Evolutionary conservation across 2,888 invertebrate species (phyloP).

Genomic region (Spisula solida): DNA sequence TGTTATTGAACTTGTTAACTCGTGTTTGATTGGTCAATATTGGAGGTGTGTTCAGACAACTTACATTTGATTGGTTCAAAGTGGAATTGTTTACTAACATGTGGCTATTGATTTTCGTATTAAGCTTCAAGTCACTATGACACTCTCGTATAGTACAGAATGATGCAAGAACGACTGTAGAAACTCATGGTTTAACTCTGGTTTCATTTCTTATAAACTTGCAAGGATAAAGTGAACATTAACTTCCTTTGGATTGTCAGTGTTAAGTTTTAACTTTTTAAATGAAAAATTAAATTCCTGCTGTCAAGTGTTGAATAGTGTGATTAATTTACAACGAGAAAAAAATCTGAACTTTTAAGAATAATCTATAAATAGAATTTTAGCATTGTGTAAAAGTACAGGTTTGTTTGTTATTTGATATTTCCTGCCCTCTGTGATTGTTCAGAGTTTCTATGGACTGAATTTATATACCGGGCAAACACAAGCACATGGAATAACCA

Average conservation of each 20-base stretch:
- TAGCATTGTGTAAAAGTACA: not conserved
- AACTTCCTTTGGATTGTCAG: not conserved
- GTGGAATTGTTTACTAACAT: slow-evolving; percentile 31
- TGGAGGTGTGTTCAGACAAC: slow-evolving; percentile 37
- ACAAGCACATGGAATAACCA: not conserved
- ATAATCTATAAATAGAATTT: not conserved
- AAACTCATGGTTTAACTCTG: not conserved
- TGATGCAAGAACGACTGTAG: slow-evolving; percentile 24
- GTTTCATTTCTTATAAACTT: not conserved
- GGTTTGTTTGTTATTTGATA: slow-evolving; percentile 1
- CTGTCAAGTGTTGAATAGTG: not conserved
- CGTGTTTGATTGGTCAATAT: slow-evolving; percentile 53
- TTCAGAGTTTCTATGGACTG: not conserved
- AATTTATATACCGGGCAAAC: not conserved
- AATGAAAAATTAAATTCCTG: not conserved
- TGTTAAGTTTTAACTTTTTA: not conserved
- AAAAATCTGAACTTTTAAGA: too few species aligned
- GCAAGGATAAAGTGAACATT: not conserved
- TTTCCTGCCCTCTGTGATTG: not conserved
- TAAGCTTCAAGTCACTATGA: not conserved
- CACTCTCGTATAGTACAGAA: slow-evolving; percentile 13
- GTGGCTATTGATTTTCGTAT: slow-evolving; percentile 19
- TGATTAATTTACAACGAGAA: too few species aligned
- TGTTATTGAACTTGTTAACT: slow-evolving; percentile 42
- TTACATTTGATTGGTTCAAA: slow-evolving; percentile 32